Evolutionary conservation across 2,113 vertebrate genomes (phyloP), one percentile per base, ranked within the genome.

Genomic region (Rhea pennata): DNA sequence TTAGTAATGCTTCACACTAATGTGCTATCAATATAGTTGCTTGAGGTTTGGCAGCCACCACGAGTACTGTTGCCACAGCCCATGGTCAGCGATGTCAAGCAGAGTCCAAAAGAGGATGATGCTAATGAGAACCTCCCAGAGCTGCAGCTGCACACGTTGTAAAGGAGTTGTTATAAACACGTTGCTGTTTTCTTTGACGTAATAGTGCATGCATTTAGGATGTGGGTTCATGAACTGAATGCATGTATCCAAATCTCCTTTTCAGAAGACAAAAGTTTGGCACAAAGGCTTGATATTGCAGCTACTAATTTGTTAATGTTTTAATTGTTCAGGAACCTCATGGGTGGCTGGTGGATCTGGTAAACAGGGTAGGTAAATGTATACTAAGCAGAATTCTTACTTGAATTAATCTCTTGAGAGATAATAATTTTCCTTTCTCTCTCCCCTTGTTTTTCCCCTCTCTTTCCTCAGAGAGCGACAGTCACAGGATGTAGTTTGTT

Each of bases 271-370:
- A 83, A 44, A 79, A 70, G 14, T 71, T 89, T 33, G 77, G 20
- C 33, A 7, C 36, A 36, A 36, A 36, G 36, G 36, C 36, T 15
- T 77, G 39, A 36, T 67, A 26, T 74, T 88, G 61, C 84, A 86
- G 31, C 58, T 90, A 58, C 65, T 97, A 84, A 96, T 85, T 84
- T 94, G 9, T 92, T 92, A 33, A 40, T 85, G 73, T 96, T 96
- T 58, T 42, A 85, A 84, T 86, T 84, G n/a, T 95, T 92, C 94
- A 99, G 99, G 99, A 99, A 96, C 99, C 99, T 94, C 99, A 99
- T n/a, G 99, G 99, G 40, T 99, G 99, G 99, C 98, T 99, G 92
- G 99, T 99, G 92, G 99, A 99, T 97, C 98, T 99, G 88, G 99
- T 99, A 81, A 99, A 99, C 97, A 99, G 99, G 98, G 99, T 99